Evolutionary conservation across 1,140 invertebrate genomes (phyloP), one percentile per base, ranked within the genome.

Genomic region (Drosophila pallidifrons): DNA sequence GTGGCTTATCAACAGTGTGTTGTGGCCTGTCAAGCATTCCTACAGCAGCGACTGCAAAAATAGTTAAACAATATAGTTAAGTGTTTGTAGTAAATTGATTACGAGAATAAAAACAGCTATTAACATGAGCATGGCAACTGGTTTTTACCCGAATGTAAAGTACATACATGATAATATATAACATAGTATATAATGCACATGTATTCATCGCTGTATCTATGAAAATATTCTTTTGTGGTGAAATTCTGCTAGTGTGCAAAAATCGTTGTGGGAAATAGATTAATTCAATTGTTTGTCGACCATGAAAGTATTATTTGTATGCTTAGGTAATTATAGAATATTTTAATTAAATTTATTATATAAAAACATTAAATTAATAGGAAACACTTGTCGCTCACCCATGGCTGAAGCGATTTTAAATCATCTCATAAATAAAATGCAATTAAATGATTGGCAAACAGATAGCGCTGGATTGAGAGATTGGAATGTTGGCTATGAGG

Each of bases 301-400:
- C 4, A 83, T 92, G 75, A 89, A 80, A 64, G 75, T 92, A 38
- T 77, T 92, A 10, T 92, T 92, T 54, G 88, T 92, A 15, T 92
- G 91, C 75, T 80, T 92, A 28, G 91, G 91, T 92, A 79, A 82
- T 69, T 72, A 7, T 8, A 13, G 15, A 45, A 5, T 6, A 0
- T 11, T 38, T 38, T 0, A 38, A 10, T 38, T 8, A 32, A 11
- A 38, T 38, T 25, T 13, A 28, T 30, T 35, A 10, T 91, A 69
- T 45, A 10, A 5, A 30, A 43, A 5, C 5, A 7, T 16, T 32
- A n/a, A 64, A 5, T 7, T 35, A 20, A n/a, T 41, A 94, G 98
- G 97, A 8, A 99, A 99, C 83, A 98, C 98, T 75, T 99, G 98
- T 90, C 95, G 98, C n/a, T 99, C 98, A 10, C 97, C 98, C 11